Percentiles rank a stretch among this genome's conserved stretches.
Evolutionary conservation across 2,113 vertebrate genomes (phyloP).

Genomic region (Calypte anna): DNA sequence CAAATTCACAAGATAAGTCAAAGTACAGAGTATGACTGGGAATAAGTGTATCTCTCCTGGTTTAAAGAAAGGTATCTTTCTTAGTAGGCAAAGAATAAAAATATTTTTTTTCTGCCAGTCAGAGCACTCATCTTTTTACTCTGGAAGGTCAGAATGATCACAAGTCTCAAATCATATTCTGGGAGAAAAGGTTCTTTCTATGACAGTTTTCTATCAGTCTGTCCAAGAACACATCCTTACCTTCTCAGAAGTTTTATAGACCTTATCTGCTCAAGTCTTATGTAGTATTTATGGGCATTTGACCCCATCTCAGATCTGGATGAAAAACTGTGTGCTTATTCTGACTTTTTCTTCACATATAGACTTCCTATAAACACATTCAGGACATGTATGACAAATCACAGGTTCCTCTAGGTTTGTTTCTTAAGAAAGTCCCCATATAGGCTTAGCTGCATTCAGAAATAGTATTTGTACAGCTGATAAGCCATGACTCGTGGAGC

Average conservation of each 20-base stretch:
- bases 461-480: background rate
- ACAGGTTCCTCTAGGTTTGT: background rate
- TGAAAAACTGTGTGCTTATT: background rate
- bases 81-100: background rate
- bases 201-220: background rate
- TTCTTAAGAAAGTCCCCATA: background rate
- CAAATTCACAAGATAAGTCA: background rate
- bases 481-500: background rate
- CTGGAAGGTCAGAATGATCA: background rate
- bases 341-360: background rate
- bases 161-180: background rate
- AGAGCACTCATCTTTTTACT: background rate
- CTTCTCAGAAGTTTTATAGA: background rate
- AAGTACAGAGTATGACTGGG: background rate
- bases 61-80: background rate
- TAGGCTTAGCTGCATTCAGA: background rate
- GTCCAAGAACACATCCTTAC: background rate
- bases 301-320: background rate
- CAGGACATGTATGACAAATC: background rate
- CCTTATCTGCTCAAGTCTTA: background rate
- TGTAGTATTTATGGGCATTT: background rate
- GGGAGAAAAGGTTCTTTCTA: background rate
- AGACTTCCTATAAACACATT: background rate
- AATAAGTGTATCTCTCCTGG: background rate
- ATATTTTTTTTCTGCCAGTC: background rate